A percentile compares a stretch with the other conserved stretches of the same genome.
phyloP scores from a whole-genome alignment of 2,797 vertebrate species.

The Sebastes cheni region DNA sequence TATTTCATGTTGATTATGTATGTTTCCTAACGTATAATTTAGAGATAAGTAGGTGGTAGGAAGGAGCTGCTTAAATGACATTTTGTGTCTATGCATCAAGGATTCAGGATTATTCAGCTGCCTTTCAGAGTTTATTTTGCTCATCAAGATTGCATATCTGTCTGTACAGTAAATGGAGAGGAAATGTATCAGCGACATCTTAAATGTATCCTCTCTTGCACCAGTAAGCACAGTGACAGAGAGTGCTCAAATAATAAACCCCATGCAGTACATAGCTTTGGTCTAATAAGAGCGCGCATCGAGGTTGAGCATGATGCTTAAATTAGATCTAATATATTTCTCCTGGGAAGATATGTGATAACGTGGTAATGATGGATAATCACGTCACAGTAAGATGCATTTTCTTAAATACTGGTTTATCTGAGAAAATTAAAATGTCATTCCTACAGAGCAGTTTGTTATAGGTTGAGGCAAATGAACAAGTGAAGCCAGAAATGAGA shows the following conservation, averaged over 20 bases:
- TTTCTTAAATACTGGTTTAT: constrained; percentile 9
- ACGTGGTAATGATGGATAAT: constrained; percentile 25
- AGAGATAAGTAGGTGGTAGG: constrained; percentile 35
- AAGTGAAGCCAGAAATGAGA: constrained; percentile 26
- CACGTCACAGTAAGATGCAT: constrained; percentile 1
- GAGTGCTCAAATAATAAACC: constrained; percentile 17
- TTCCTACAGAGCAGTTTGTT: not conserved
- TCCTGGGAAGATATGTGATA: constrained; percentile 21
- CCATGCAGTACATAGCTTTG: not conserved
- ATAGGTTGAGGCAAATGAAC: constrained; percentile 25
- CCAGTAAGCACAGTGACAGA: constrained; percentile 9
- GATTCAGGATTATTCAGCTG: constrained; percentile 14
- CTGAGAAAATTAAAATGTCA: constrained; percentile 10
- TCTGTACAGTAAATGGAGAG: not conserved
- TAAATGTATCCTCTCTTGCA: constrained; percentile 10
- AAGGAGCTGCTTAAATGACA: constrained; percentile 49
- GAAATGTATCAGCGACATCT: constrained; percentile 16
- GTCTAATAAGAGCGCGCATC: constrained; percentile 2
- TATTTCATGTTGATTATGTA: constrained; percentile 42
- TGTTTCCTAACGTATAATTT: constrained; percentile 59
- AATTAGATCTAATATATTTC: constrained; percentile 28
- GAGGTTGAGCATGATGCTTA: not conserved
- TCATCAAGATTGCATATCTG: not conserved
- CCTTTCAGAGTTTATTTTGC: constrained; percentile 5
- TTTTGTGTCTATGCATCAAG: constrained; percentile 47